Conservation (phyloP, 2,888 invertebrate species). For the Blastobasis adustella region DNA sequence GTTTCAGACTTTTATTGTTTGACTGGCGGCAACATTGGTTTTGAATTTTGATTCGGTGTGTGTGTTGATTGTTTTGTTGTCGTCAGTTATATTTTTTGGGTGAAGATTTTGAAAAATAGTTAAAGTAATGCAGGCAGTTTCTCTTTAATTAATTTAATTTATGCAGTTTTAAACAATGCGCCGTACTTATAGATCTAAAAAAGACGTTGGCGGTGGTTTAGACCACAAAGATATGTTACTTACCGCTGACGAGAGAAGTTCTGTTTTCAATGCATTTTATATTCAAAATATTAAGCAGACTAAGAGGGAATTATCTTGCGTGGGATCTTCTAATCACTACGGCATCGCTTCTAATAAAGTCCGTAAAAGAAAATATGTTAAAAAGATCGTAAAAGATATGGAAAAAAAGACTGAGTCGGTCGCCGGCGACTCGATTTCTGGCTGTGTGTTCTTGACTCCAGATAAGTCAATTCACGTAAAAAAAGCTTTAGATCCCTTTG, state of each 20-base stretch:
- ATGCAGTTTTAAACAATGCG: constrained; percentile 29
- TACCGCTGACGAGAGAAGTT: constrained; percentile 46
- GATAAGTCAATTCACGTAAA: constrained; percentile 62
- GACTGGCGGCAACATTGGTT: no score
- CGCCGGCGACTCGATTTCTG: constrained; percentile 25
- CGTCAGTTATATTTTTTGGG: no score
- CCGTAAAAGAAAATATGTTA: constrained; percentile 60
- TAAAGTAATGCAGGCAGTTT: no score
- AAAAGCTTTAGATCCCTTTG: constrained; percentile 53
- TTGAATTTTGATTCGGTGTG: no score
- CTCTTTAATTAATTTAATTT: no score
- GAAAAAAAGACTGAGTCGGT: constrained; percentile 40
- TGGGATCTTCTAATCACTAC: constrained; percentile 34
- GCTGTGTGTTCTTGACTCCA: constrained; percentile 50
- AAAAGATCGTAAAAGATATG: constrained; percentile 46
- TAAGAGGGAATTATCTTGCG: constrained; percentile 51
- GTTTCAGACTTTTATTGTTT: no score
- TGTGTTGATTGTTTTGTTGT: no score
- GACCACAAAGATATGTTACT: constrained; percentile 47
- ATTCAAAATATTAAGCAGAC: constrained; percentile 65
- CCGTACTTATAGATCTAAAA: constrained; percentile 58
- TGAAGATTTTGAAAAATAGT: no score
- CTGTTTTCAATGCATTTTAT: constrained; percentile 59
- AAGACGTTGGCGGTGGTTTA: constrained; percentile 37
- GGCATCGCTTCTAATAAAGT: constrained; percentile 39